Conservation (phyloP, 2,113 vertebrate species). For the Psilopsiagon aymara region DNA sequence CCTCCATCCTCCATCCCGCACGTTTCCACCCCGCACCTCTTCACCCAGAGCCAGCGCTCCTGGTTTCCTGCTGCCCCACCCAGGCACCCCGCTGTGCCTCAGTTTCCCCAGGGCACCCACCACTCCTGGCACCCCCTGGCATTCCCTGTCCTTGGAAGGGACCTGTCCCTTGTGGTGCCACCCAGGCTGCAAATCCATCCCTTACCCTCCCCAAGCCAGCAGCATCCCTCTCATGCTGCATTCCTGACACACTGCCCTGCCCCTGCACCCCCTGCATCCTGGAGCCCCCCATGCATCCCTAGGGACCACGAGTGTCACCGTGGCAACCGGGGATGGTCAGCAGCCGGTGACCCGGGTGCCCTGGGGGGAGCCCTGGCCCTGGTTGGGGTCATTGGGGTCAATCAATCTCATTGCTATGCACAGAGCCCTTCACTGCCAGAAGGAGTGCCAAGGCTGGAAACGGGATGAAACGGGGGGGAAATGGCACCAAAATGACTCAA, state of each 20-base stretch:
- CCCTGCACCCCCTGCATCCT: background rate
- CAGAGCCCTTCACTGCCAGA: background rate
- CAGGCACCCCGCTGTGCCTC: background rate
- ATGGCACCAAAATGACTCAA: accelerated
- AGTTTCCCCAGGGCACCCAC: background rate
- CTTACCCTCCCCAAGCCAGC: background rate
- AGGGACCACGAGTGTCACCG: constrained; percentile 33
- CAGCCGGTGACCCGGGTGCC: constrained; percentile 66
- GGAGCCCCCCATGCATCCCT: background rate
- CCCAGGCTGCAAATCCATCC: background rate
- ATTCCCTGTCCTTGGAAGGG: background rate
- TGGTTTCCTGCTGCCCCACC: background rate
- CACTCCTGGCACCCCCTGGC: background rate
- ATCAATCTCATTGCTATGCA: constrained; percentile 77
- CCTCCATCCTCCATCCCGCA: background rate
- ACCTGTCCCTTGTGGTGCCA: background rate
- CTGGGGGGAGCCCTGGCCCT: constrained; percentile 64
- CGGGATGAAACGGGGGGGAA: background rate
- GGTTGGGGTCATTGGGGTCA: constrained; percentile 68
- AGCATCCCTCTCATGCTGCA: background rate
- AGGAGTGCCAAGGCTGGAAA: background rate
- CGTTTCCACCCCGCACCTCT: background rate
- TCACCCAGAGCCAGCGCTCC: background rate
- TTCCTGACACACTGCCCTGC: background rate
- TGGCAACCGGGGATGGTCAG: constrained; percentile 73